Conservation (phyloP, 2,113 vertebrate genomes). For the Pangasianodon gigas region DNA sequence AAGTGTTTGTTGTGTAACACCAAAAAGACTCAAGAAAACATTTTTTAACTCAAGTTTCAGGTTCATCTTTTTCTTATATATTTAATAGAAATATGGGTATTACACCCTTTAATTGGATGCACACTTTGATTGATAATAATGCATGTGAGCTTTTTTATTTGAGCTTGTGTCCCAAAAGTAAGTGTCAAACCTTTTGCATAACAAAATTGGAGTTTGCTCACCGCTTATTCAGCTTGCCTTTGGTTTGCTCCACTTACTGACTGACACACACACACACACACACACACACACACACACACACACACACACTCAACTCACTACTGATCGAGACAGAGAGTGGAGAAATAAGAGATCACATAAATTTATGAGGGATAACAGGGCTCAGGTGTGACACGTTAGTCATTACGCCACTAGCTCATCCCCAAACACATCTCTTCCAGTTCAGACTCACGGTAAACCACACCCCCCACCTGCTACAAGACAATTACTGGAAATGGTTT, state of each 20-base stretch:
- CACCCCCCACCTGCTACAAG: not conserved
- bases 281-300: constrained; percentile 5
- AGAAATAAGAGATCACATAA: constrained; percentile 11
- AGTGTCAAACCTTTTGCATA: not conserved
- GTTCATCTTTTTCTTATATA: not conserved
- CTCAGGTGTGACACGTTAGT: constrained; percentile 13
- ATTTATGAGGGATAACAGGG: not conserved
- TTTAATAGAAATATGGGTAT: not conserved
- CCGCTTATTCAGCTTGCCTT: not conserved
- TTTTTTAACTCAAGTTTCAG: not conserved
- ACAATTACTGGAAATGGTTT: constrained; percentile 27
- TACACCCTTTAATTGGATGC: not conserved
- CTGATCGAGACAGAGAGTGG: not conserved
- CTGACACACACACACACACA: not conserved
- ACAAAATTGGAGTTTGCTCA: not conserved
- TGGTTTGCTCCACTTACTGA: not conserved
- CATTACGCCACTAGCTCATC: not conserved
- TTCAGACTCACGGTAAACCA: not conserved
- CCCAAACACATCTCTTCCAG: not conserved
- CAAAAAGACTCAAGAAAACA: not conserved
- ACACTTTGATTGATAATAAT: not conserved
- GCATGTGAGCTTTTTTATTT: not conserved
- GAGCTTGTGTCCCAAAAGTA: too few species aligned
- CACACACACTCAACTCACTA: not conserved
- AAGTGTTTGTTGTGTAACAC: not conserved